Evolutionary conservation across 2,888 invertebrate genomes (phyloP).

Genomic region (Acleris laterana): DNA sequence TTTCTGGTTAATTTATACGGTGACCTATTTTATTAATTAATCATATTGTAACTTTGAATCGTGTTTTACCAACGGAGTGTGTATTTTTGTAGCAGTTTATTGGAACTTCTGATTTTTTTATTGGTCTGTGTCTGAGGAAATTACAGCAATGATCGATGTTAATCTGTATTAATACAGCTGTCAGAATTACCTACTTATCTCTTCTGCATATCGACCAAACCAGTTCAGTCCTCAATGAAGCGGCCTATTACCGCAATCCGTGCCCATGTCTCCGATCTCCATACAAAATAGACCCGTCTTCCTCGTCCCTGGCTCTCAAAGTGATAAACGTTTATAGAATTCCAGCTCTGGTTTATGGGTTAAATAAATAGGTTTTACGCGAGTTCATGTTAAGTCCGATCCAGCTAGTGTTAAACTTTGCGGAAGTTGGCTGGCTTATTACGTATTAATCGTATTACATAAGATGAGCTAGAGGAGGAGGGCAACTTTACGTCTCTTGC

Average conservation of each 20-base stretch:
- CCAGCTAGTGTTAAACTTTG: too few species aligned
- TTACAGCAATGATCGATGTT: constrained; percentile 59
- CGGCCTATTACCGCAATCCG: background rate
- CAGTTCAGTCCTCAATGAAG: constrained; percentile 25
- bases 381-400: too few species aligned
- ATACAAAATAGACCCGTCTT: too few species aligned
- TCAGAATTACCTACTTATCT: constrained; percentile 44
- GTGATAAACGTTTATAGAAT: too few species aligned
- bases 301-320: too few species aligned
- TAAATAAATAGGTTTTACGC: too few species aligned
- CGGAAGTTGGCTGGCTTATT: too few species aligned
- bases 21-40: background rate
- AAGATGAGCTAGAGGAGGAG: too few species aligned
- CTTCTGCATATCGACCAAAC: constrained; percentile 29
- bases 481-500: too few species aligned
- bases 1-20: background rate
- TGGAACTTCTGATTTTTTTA: constrained; percentile 13
- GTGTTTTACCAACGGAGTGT: background rate
- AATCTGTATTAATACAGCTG: constrained; percentile 62
- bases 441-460: too few species aligned
- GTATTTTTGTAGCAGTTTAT: background rate
- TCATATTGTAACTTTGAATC: background rate
- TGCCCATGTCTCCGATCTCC: too few species aligned
- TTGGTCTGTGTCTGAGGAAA: constrained; percentile 40
- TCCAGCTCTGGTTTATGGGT: too few species aligned